These are phyloP conservation scores for Leptinotarsa tumamoca DNA, from an alignment of 2,888 invertebrate species.

Conservation along the genomic window DNA sequence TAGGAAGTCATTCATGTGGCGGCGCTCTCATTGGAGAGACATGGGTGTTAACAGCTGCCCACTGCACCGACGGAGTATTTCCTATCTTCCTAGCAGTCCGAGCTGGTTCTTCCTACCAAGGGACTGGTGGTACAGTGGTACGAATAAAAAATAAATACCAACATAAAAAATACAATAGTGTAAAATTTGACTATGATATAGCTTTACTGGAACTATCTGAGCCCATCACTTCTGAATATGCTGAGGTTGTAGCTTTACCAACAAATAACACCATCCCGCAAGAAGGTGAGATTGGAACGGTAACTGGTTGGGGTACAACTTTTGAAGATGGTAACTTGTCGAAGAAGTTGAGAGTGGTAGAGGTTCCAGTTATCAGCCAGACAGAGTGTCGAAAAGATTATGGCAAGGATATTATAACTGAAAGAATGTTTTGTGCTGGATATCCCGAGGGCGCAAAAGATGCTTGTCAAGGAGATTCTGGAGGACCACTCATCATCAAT, in stretches of 20 bases:
- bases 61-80: constrained; percentile 39
- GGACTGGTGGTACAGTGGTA: constrained; percentile 42
- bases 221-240: constrained; percentile 28
- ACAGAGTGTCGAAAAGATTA: constrained; percentile 35
- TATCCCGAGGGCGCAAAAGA: constrained; percentile 69
- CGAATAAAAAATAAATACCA: constrained; percentile 32
- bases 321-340: constrained; percentile 34
- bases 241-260: constrained; percentile 32
- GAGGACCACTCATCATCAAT: constrained; percentile 54
- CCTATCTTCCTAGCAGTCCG: constrained; percentile 29
- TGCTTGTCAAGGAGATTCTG: constrained; percentile 57
- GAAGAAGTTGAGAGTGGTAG: constrained; percentile 37
- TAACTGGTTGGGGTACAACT: constrained; percentile 49
- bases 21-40: constrained; percentile 45
- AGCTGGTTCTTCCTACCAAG: constrained; percentile 43
- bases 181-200: constrained; percentile 46
- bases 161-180: constrained; percentile 37
- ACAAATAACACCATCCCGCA: constrained; percentile 1
- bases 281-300: constrained; percentile 38
- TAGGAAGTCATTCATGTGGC: constrained; percentile 46
- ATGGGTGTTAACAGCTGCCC: constrained; percentile 51
- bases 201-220: constrained; percentile 29
- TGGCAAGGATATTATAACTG: constrained; percentile 62
- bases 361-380: constrained; percentile 43
- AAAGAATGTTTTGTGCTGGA: constrained; percentile 74